phyloP scores from a whole-genome alignment of 2,888 invertebrate species.

The Scaptomyza polygonia region DNA sequence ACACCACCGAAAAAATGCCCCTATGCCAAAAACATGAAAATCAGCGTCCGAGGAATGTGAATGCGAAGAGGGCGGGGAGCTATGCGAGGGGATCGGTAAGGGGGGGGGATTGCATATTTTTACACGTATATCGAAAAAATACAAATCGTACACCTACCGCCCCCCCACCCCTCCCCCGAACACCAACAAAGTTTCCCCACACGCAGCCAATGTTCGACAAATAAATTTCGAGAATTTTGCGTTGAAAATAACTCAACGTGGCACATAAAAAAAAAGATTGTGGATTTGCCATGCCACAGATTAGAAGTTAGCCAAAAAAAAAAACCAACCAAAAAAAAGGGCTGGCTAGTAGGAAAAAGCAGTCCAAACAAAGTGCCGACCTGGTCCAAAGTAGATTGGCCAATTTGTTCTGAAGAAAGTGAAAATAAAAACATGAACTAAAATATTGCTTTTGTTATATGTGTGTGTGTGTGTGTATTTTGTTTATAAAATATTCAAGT shows the following conservation, averaged over 20 bases:
- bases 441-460: too few species aligned
- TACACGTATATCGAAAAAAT: slow-evolving; percentile 50
- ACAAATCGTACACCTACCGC: slow-evolving; percentile 7
- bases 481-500: too few species aligned
- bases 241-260: slow-evolving; percentile 73
- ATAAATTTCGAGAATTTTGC: slow-evolving; percentile 69
- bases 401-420: too few species aligned
- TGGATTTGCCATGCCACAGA: slow-evolving; percentile 29
- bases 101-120: too few species aligned
- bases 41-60: slow-evolving; percentile 57
- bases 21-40: slow-evolving; percentile 20
- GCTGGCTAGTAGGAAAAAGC: too few species aligned
- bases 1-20: slow-evolving; percentile 24
- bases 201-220: slow-evolving; percentile 63
- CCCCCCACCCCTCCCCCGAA: not conserved
- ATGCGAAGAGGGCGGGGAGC: slow-evolving; percentile 30
- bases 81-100: too few species aligned
- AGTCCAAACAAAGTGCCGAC: too few species aligned
- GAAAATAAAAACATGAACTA: too few species aligned
- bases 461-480: too few species aligned
- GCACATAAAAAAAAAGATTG: slow-evolving; percentile 46
- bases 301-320: not conserved
- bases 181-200: not conserved
- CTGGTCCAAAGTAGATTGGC: too few species aligned
- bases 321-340: too few species aligned